Percentiles rank a stretch among this genome's conserved stretches.
phyloP scores from a whole-genome alignment of 1,140 invertebrate species.

The Spodoptera frugiperda region DNA sequence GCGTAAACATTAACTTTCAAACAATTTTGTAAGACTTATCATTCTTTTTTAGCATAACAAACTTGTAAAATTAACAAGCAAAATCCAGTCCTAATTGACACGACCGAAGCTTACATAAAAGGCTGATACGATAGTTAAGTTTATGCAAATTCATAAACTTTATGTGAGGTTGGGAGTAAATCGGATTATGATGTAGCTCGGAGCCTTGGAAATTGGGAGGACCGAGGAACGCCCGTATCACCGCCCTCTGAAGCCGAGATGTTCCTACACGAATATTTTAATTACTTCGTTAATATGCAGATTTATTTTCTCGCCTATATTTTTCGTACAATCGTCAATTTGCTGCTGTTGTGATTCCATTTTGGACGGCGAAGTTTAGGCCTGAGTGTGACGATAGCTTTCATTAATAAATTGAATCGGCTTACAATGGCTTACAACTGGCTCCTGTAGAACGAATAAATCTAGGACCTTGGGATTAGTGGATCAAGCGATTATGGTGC shows the following conservation, averaged over 20 bases:
- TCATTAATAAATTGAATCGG: not conserved
- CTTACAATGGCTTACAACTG: not conserved
- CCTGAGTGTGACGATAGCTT: conserved; percentile 12
- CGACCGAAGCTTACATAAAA: conserved; percentile 32
- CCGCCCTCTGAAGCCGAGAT: conserved; percentile 24
- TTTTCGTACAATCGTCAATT: conserved; percentile 26
- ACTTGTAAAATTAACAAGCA: conserved; percentile 13
- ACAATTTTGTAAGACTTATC: no score
- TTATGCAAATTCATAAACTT: conserved; percentile 67
- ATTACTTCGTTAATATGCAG: conserved; percentile 49
- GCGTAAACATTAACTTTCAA: no score
- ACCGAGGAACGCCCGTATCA: conserved; percentile 47
- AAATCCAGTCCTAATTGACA: conserved; percentile 40
- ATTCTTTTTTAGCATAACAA: no score
- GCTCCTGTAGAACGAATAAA: no score
- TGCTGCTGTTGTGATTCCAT: conserved; percentile 28
- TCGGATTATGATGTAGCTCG: conserved; percentile 59
- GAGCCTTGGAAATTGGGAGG: conserved; percentile 51
- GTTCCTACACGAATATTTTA: conserved; percentile 46
- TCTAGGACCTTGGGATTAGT: no score
- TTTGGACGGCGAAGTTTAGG: not conserved
- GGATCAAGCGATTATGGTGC: no score
- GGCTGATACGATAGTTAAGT: conserved; percentile 50
- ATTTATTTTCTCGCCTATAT: conserved; percentile 38
- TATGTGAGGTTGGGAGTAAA: conserved; percentile 55